Evolutionary conservation across 2,888 invertebrate species (phyloP).

Genomic region (Pterostichus madidus): DNA sequence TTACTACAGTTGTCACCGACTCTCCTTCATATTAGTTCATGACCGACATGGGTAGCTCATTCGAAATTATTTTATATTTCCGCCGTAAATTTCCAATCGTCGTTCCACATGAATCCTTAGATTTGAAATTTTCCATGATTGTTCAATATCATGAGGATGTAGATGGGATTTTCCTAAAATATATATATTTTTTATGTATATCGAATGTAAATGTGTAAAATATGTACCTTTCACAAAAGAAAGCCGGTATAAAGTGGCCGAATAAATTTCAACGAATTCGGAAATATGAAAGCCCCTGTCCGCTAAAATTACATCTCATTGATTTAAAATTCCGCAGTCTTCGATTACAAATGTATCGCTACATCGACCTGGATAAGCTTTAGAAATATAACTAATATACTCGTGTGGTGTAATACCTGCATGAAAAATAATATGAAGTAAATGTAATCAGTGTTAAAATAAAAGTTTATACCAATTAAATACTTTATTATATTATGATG

Average conservation of each 20-base stretch:
- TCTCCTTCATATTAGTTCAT: no score
- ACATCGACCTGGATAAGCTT: background rate
- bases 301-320: background rate
- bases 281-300: background rate
- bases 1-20: no score
- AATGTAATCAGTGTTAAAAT: no score
- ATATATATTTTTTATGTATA: background rate
- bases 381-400: background rate
- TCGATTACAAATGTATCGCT: background rate
- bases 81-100: background rate
- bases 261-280: background rate
- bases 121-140: background rate
- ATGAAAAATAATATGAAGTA: no score
- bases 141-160: background rate
- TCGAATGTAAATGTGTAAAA: background rate
- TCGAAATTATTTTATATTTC: background rate
- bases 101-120: background rate
- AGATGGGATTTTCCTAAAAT: background rate
- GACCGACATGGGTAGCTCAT: no score
- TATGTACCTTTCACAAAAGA: background rate
- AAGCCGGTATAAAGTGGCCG: background rate
- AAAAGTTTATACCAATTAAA: background rate
- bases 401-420: background rate
- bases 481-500: background rate
- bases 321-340: background rate